phyloP scores from a whole-genome alignment of 2,888 invertebrate species.

The Pachymerium ferrugineum region DNA sequence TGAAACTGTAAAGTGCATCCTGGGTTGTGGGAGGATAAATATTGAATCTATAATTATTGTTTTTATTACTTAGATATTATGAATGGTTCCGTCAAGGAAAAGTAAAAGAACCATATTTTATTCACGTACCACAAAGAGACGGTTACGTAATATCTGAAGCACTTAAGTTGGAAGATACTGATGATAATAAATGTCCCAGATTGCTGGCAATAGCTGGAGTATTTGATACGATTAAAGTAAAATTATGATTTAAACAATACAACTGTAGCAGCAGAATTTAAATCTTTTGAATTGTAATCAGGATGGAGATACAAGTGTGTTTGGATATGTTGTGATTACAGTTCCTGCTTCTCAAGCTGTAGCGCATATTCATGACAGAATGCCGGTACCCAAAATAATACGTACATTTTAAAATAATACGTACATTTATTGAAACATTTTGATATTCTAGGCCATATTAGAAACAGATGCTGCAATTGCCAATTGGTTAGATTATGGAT shows the following conservation, averaged over 20 bases:
- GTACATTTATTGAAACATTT: background rate
- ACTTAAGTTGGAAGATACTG: conserved; percentile 12
- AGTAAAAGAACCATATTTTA: conserved; percentile 66
- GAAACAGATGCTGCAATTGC: conserved; percentile 60
- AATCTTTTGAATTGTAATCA: no score
- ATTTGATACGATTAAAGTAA: conserved; percentile 1
- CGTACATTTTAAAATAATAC: background rate
- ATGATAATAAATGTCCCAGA: background rate
- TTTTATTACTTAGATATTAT: conserved; percentile 51
- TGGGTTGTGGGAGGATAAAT: no score
- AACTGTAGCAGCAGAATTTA: no score
- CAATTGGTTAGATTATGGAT: conserved; percentile 63
- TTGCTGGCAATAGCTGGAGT: conserved; percentile 29
- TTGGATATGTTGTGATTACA: conserved; percentile 33
- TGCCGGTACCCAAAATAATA: conserved; percentile 33
- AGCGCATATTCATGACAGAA: conserved; percentile 35
- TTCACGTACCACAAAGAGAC: conserved; percentile 60
- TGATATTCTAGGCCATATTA: conserved; percentile 56
- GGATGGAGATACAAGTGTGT: background rate
- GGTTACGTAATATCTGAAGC: conserved; percentile 55
- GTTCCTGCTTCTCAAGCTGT: conserved; percentile 30
- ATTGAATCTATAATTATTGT: background rate
- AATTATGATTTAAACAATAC: background rate
- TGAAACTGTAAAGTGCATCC: background rate
- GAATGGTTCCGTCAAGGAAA: conserved; percentile 64